These are phyloP conservation scores for Oligia latruncula DNA, from an alignment of 2,888 invertebrate species.

Conservation along the genomic window DNA sequence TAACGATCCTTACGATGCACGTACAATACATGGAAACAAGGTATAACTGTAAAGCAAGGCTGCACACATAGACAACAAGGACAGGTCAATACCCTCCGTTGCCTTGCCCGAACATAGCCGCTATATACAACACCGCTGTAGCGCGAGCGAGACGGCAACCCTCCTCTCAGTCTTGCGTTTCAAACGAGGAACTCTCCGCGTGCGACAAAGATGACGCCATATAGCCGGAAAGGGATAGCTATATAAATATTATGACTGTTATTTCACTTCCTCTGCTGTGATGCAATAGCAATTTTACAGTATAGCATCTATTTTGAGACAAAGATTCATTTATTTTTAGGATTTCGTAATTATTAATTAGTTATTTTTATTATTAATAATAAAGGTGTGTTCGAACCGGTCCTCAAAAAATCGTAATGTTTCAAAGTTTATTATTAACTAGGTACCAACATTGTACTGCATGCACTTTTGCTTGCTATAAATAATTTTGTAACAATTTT, in stretches of 20 bases:
- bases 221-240: conserved; percentile 81
- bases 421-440: background rate
- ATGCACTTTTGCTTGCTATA: conserved; percentile 12
- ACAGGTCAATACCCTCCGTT: conserved; percentile 90
- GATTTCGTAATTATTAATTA: conserved; percentile 66
- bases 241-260: conserved; percentile 90
- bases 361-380: conserved; percentile 39
- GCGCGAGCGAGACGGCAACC: conserved; percentile 75
- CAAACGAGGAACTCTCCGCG: conserved; percentile 76
- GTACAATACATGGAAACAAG: conserved; percentile 78
- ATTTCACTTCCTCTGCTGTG: conserved; percentile 90
- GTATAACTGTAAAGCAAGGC: conserved; percentile 89
- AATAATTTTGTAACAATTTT: conserved; percentile 41
- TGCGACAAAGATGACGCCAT: conserved; percentile 84
- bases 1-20: conserved; percentile 86
- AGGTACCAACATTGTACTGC: background rate
- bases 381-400: conserved; percentile 23
- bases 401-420: background rate
- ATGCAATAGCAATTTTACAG: conserved; percentile 88
- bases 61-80: conserved; percentile 89
- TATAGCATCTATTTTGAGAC: conserved; percentile 86
- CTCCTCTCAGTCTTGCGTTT: conserved; percentile 73
- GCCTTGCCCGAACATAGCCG: conserved; percentile 86
- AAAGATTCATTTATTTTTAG: conserved; percentile 82
- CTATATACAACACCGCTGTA: conserved; percentile 70